These are phyloP conservation scores for Maconellicoccus hirsutus DNA, from an alignment of 1,140 invertebrate genomes.

Conservation along the genomic window DNA sequence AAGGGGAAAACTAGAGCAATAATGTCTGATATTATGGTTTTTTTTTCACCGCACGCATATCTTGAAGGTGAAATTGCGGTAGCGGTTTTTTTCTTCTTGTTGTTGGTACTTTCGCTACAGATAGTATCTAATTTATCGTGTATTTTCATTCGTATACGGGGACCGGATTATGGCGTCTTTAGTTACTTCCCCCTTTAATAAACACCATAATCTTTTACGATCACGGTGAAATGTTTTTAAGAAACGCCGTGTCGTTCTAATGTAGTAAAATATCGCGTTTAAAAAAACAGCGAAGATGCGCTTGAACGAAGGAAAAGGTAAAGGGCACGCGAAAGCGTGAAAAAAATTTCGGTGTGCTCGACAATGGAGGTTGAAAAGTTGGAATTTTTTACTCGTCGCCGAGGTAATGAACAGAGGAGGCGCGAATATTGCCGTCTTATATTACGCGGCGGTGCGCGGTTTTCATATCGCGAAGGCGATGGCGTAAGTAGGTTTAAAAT, in stretches of 20 bases:
- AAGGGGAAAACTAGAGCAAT: too few relatives aligned
- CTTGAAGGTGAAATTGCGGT: too few relatives aligned
- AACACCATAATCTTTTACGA: slow-evolving; percentile 20
- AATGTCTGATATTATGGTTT: too few relatives aligned
- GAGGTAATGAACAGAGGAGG: background rate
- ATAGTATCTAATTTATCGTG: slow-evolving; percentile 11
- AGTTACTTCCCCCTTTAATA: slow-evolving; percentile 18
- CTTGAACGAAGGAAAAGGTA: background rate
- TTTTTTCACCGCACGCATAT: too few relatives aligned
- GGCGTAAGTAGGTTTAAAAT: background rate
- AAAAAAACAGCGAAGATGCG: background rate
- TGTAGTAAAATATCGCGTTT: background rate
- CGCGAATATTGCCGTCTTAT: background rate
- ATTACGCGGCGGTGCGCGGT: background rate
- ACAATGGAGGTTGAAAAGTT: too few relatives aligned
- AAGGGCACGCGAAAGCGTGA: background rate
- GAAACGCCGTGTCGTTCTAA: background rate
- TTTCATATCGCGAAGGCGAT: background rate
- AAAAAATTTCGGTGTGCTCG: too few relatives aligned
- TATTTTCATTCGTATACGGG: background rate
- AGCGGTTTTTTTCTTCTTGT: too few relatives aligned
- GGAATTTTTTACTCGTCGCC: too few relatives aligned
- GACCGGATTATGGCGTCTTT: background rate
- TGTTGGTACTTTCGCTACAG: too few relatives aligned
- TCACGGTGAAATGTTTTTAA: slow-evolving; percentile 13